Base-by-base conservation (phyloP, 1,140 invertebrate species). In the Phocides pigmalion region DNA sequence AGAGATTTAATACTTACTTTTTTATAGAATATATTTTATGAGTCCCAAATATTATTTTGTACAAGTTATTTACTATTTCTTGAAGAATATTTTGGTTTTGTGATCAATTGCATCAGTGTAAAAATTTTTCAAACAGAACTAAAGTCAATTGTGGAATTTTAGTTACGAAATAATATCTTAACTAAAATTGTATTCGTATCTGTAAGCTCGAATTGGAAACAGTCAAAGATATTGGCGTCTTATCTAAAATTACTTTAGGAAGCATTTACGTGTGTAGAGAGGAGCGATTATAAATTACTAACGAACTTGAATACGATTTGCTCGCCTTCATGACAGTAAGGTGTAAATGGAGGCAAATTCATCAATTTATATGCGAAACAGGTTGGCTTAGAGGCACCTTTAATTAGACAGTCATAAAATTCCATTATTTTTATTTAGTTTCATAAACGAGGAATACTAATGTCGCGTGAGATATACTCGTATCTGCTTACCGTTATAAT, bases 361-460 rank as follows among this genome's bases (percentile, higher is more conserved):
- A 80, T 87, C 88, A 89, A 90, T 90, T 87, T 89, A 89, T 89
- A 90, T 90, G 88, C 88, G 85, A 82, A 87, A 81, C 88, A 85
- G 81, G 63, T 69, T 64, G 78, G 82, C 84, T 89, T 87, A 86
- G 85, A 85, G 79, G 80, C 75, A 79, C 77, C 81, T 81, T 81
- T 76, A 72, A 79, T 70, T 67, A 65, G 68, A 68, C 67, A 64
- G 70, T 70, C 64, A 74, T 78, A 87, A 85, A 85, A 87, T 86
- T 86, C 79, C 80, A 82, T 87, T 82, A 80, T 68, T 70, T 81
- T 67, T 75, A 59, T 59, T 59, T 47, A 47, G 37, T 59, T 47
- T 61, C 42, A 62, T 62, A 39, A 50, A 35, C 11, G n/a, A n/a
- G n/a, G n/a, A n/a, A n/a, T n/a, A n/a, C n/a, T n/a, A n/a, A n/a